Evolutionary conservation across 2,797 vertebrate genomes (phyloP), one percentile per base, ranked within the genome.

Genomic region (Anabas testudineus): DNA sequence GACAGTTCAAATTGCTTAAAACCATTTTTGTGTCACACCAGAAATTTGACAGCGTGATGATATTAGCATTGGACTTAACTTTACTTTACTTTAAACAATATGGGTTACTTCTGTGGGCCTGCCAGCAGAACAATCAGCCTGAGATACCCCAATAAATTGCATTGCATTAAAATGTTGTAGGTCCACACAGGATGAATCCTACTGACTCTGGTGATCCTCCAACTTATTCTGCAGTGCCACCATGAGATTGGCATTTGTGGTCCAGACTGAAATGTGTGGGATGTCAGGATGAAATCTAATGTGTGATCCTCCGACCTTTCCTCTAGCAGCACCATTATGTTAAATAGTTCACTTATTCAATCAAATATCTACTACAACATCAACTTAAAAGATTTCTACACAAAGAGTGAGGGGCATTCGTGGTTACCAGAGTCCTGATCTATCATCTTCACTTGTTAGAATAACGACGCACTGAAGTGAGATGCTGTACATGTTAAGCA

Each of bases 1-100:
- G 56, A 75, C 70, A 79, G 14, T 69, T 63, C 51, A 62, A 42
- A 19, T 45, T 69, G 36, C 81, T 62, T 81, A 52, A 77, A 67
- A 59, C 67, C 1, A 37, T 59, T 61, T 66, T 70, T 54, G 26
- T 51, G n/a, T 70, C 36, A 42, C 46, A 62, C 22, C 46, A 30
- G 21, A 52, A 58, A 36, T 16, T 5, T 61, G 7, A 43, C 52
- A 26, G 21, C 54, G 26, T 52, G 46, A 62, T 52, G 61, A 75
- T 64, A 49, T 39, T 28, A 56, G 32, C 19, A 68, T 32, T 37
- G 46, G 41, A 73, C 30, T 63, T 52, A n/a, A n/a, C n/a, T n/a
- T n/a, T n/a, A n/a, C n/a, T n/a, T n/a, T n/a, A 10, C 8, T 10
- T 3, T 45, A 10, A 3, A 8, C 18, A 15, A 39, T 7, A 42